Conservation (phyloP, 2,113 vertebrate species). For the Gorsachius goisagi region DNA sequence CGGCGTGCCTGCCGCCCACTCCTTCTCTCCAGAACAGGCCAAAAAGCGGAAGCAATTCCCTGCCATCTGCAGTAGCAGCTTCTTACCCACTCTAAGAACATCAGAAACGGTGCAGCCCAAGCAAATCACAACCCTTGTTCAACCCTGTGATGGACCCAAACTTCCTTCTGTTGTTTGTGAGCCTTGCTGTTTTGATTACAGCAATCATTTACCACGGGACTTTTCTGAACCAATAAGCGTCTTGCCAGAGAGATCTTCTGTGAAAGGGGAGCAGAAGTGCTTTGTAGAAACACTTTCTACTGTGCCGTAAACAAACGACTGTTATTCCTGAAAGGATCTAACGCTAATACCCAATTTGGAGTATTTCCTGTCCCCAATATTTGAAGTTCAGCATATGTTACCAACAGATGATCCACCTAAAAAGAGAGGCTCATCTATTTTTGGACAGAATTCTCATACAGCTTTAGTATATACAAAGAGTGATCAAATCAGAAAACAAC, state of each 20-base stretch:
- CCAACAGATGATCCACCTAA: not conserved
- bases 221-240: not conserved
- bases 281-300: not conserved
- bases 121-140: not conserved
- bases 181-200: not conserved
- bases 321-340: not conserved
- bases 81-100: not conserved
- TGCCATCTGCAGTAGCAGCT: not conserved
- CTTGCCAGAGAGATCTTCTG: not conserved
- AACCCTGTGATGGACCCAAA: not conserved
- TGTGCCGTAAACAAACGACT: not conserved
- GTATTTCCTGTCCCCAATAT: not conserved
- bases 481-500: not conserved
- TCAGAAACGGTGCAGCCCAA: not conserved
- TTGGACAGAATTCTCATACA: not conserved
- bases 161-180: not conserved
- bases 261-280: not conserved
- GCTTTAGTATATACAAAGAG: not conserved
- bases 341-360: not conserved
- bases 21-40: not conserved
- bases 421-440: not conserved
- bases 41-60: not conserved
- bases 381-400: not conserved
- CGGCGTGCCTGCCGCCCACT: not conserved
- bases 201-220: not conserved